Conservation (phyloP, 35 echinoderm and acorn worm species). For the Stichopus chloronotus region DNA sequence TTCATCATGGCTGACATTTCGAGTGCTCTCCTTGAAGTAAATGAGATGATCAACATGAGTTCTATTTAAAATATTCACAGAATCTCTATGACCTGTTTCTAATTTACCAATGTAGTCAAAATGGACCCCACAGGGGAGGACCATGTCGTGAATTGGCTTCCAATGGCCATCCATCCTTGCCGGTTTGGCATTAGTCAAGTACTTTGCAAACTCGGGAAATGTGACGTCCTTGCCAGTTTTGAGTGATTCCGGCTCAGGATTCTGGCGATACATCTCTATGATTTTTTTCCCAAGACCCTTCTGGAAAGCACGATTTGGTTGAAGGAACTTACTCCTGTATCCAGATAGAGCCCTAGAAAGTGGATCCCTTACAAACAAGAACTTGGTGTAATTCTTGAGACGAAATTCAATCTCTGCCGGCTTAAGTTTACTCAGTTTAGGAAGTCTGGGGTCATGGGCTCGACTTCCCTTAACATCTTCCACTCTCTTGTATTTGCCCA, state of each 20-base stretch:
- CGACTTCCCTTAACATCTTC: slow-evolving; percentile 74
- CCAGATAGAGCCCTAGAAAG: slow-evolving; percentile 81
- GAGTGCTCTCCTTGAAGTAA: slow-evolving; percentile 63
- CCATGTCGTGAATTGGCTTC: slow-evolving; percentile 80
- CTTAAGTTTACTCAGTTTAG: slow-evolving; percentile 66
- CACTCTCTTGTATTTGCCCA: slow-evolving; percentile 85
- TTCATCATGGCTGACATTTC: slow-evolving; percentile 65
- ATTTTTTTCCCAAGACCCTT: slow-evolving; percentile 55
- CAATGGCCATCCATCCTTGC: slow-evolving; percentile 80
- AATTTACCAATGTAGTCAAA: slow-evolving; percentile 93
- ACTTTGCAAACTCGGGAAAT: slow-evolving; percentile 82
- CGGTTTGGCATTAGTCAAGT: slow-evolving; percentile 43
- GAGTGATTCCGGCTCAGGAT: slow-evolving; percentile 49
- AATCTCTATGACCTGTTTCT: slow-evolving; percentile 76
- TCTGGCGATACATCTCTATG: slow-evolving; percentile 68
- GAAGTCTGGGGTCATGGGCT: slow-evolving; percentile 71
- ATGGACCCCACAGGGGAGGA: slow-evolving; percentile 69
- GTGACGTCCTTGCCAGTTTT: slow-evolving; percentile 62
- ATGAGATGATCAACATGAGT: slow-evolving; percentile 77
- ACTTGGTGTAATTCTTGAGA: slow-evolving; percentile 81
- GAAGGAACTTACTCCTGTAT: slow-evolving; percentile 84
- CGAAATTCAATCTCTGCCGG: slow-evolving; percentile 79
- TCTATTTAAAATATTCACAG: slow-evolving; percentile 73
- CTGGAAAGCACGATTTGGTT: slow-evolving; percentile 56
- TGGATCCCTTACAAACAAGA: slow-evolving; percentile 89